phyloP scores from a whole-genome alignment of 2,113 vertebrate genomes.

The Pelobates fuscus region DNA sequence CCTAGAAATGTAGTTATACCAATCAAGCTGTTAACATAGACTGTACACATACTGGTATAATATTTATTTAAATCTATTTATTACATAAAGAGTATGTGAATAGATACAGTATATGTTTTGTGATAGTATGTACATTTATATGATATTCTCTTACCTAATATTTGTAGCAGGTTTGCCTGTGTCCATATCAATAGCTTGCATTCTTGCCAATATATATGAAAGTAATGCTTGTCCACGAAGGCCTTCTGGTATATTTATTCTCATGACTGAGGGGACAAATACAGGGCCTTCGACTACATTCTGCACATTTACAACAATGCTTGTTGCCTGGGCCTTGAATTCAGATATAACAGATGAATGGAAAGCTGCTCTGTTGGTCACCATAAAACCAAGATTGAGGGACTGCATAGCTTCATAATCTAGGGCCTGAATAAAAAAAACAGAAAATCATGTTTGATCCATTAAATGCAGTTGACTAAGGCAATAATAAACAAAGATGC shows the following conservation, averaged over 20 bases:
- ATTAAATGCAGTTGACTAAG: no score
- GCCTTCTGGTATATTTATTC: slow-evolving; percentile 67
- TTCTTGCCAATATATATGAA: slow-evolving; percentile 67
- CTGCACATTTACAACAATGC: slow-evolving; percentile 71
- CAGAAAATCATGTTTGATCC: slow-evolving; percentile 17
- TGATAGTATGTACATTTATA: no score
- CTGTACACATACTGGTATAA: no score
- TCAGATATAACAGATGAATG: slow-evolving; percentile 68
- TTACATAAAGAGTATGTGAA: no score
- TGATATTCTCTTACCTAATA: slow-evolving; percentile 70
- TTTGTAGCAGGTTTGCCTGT: slow-evolving; percentile 77
- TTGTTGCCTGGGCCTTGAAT: slow-evolving; percentile 63
- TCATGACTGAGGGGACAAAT: slow-evolving; percentile 69
- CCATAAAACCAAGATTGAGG: slow-evolving; percentile 71
- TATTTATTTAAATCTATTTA: no score
- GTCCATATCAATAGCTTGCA: slow-evolving; percentile 78
- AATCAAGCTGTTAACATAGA: no score
- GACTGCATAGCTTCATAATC: slow-evolving; percentile 80
- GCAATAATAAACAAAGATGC: no score
- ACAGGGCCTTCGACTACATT: slow-evolving; percentile 77
- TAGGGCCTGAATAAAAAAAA: slow-evolving; percentile 68
- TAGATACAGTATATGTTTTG: no score
- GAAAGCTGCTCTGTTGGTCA: slow-evolving; percentile 82
- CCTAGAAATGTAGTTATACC: no score
- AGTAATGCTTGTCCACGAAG: slow-evolving; percentile 52